A percentile compares a stretch with the other conserved stretches of the same genome.
Conservation (phyloP, 2,113 vertebrate species). For the Myotis yumanensis region DNA sequence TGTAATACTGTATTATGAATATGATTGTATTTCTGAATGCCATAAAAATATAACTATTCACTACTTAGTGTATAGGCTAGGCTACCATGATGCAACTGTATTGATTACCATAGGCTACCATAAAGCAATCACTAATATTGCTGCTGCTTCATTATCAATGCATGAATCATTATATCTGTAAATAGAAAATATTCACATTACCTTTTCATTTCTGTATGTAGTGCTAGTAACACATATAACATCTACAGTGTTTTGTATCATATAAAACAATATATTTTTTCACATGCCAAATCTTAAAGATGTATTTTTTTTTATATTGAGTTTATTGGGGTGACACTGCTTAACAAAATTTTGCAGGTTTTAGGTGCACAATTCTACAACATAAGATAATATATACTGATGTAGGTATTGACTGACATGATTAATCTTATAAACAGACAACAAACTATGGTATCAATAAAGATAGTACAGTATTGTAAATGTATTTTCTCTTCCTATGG, state of each 20-base stretch:
- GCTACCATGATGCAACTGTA: neutral
- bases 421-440: neutral
- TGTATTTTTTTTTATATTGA: no score
- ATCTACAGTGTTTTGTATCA: neutral
- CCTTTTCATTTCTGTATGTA: neutral
- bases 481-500: neutral
- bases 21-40: neutral
- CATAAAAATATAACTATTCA: neutral
- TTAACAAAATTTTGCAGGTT: no score
- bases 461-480: neutral
- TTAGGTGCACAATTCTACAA: no score
- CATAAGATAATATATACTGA: neutral
- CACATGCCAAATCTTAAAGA: no score
- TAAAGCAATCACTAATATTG: neutral
- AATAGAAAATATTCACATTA: neutral
- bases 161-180: neutral
- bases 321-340: no score
- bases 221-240: neutral
- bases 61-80: neutral
- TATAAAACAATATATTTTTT: neutral
- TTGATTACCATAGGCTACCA: neutral
- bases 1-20: neutral
- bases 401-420: neutral
- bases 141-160: neutral
- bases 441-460: neutral